These are phyloP conservation scores for Trichosurus vulpecula DNA, from an alignment of 2,797 vertebrate genomes.

Conservation along the genomic window DNA sequence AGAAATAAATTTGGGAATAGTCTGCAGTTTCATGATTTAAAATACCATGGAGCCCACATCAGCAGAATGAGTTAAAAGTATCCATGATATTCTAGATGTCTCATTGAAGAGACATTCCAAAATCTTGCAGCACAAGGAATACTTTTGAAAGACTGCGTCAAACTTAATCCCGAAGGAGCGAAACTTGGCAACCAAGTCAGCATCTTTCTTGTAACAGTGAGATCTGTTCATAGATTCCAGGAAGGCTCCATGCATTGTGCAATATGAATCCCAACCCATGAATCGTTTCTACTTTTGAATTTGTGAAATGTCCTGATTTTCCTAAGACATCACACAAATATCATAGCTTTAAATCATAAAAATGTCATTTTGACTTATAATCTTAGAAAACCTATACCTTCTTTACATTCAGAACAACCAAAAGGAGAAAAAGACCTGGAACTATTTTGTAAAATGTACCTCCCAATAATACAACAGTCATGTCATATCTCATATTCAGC, in stretches of 20 bases:
- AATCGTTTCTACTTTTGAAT: slow-evolving; percentile 31
- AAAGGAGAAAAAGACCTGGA: slow-evolving; percentile 47
- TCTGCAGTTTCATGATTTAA: neutral
- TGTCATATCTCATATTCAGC: slow-evolving; percentile 34
- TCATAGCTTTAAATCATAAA: slow-evolving; percentile 32
- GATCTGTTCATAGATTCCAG: slow-evolving; percentile 72
- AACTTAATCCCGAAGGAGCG: slow-evolving; percentile 74
- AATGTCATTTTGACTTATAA: slow-evolving; percentile 25
- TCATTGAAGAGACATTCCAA: slow-evolving; percentile 65
- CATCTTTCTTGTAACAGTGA: slow-evolving; percentile 73
- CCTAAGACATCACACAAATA: slow-evolving; percentile 40
- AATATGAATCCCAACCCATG: slow-evolving; percentile 61
- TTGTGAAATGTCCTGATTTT: slow-evolving; percentile 50
- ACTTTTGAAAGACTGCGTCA: slow-evolving; percentile 64
- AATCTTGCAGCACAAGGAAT: slow-evolving; percentile 60
- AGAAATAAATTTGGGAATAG: slow-evolving; percentile 27
- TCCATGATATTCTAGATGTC: slow-evolving; percentile 27
- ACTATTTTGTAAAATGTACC: slow-evolving; percentile 47
- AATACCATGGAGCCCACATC: neutral
- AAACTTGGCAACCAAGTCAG: slow-evolving; percentile 57
- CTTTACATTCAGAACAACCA: neutral
- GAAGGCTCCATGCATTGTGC: slow-evolving; percentile 67
- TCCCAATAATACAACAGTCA: slow-evolving; percentile 51
- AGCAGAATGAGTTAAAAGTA: slow-evolving; percentile 31
- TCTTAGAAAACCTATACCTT: slow-evolving; percentile 34